Percentiles rank a stretch among this genome's conserved stretches.
Evolutionary conservation across 2,888 invertebrate genomes (phyloP).

Genomic region (Drosophila dives): DNA sequence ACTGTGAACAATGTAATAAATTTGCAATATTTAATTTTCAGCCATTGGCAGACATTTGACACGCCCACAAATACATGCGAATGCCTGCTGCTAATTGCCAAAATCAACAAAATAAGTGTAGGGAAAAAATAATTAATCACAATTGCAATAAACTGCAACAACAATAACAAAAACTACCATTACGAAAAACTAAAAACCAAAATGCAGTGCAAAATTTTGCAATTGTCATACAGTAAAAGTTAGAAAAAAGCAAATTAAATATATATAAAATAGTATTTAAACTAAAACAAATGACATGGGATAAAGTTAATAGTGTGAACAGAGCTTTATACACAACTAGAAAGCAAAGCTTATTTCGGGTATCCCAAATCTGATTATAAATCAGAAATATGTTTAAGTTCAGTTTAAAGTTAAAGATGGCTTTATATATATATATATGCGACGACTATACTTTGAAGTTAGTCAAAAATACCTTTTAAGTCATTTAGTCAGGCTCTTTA

Average conservation of each 20-base stretch:
- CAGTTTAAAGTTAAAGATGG: not conserved
- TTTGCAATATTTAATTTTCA: constrained; percentile 53
- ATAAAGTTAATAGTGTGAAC: constrained; percentile 2
- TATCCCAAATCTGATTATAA: constrained; percentile 3
- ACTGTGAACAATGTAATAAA: constrained; percentile 62
- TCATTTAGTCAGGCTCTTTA: too few relatives aligned
- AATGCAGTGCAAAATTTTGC: constrained; percentile 26
- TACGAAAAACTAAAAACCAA: constrained; percentile 26
- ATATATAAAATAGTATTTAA: constrained; percentile 16
- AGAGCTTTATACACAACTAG: not conserved
- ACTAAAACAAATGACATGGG: constrained; percentile 18
- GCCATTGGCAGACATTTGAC: constrained; percentile 24
- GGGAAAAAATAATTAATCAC: constrained; percentile 56
- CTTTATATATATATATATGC: not conserved
- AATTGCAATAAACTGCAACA: constrained; percentile 41
- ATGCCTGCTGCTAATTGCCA: constrained; percentile 50
- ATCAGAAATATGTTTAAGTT: not conserved
- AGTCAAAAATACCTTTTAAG: not conserved
- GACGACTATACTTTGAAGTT: not conserved
- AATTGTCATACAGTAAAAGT: constrained; percentile 35
- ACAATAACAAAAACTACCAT: constrained; percentile 12
- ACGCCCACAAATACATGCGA: constrained; percentile 22
- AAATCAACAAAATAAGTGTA: constrained; percentile 51
- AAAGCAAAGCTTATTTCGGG: not conserved
- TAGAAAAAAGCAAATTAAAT: constrained; percentile 11